phyloP scores from a whole-genome alignment of 2,113 vertebrate genomes.

The Plecturocebus donacophilus region DNA sequence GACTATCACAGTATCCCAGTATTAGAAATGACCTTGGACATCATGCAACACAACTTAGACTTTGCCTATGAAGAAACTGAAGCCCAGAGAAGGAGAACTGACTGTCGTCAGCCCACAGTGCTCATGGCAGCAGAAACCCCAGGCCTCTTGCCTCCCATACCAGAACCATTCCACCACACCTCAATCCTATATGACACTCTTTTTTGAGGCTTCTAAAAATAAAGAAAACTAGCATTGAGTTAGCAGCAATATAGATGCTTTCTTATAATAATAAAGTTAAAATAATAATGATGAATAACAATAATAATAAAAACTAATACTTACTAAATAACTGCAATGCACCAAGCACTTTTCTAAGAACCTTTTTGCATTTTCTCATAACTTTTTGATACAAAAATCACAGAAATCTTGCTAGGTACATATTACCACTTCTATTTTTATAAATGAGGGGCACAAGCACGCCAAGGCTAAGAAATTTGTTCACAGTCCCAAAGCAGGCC shows the following conservation, averaged over 20 bases:
- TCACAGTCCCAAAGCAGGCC: neutral
- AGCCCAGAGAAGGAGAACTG: neutral
- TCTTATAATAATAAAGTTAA: neutral
- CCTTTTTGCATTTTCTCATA: neutral
- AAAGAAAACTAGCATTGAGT: neutral
- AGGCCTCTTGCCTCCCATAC: neutral
- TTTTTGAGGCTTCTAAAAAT: neutral
- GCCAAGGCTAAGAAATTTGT: neutral
- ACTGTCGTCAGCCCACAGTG: neutral
- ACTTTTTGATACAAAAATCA: neutral
- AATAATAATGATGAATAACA: neutral
- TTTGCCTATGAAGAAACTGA: neutral
- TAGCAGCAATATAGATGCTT: neutral
- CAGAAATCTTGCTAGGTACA: neutral
- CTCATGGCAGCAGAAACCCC: neutral
- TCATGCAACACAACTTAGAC: neutral
- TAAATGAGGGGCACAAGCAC: neutral
- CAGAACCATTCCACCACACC: neutral
- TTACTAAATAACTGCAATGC: neutral
- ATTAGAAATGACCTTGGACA: neutral
- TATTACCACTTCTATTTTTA: neutral
- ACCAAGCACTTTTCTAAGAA: neutral
- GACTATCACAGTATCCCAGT: neutral
- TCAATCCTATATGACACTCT: neutral
- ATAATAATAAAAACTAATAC: neutral